Base-by-base conservation (phyloP, 2,888 invertebrate species). In the Eupelmus urozonus region DNA sequence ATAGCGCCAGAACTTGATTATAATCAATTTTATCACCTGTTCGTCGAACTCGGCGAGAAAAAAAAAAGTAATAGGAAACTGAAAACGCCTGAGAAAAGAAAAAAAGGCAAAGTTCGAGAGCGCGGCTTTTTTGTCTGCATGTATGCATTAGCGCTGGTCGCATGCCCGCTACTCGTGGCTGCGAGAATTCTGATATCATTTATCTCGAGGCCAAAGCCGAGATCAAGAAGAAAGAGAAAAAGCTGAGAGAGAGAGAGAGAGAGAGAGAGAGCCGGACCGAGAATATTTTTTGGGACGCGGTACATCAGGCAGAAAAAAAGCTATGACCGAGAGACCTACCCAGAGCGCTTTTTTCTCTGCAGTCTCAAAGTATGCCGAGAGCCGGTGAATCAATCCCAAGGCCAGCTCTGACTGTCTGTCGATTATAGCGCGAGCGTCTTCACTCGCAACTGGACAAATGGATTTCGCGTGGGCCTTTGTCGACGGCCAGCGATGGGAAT, bases 181-280 rank as follows among this genome's bases (percentile, higher is more conserved):
- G 20, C 20, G 11, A 0, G n/a, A 16, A 2, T 69, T 27, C 53
- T 57, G 40, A 72, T 72, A 72, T 72, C 27, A 55, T 55, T 63
- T 62, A 63, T 63, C 63, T 63, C 72, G 72, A 63, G 63, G 63
- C 53, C 72, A 62, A 23, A 42, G 34, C n/a, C 16, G n/a, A 25
- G 2, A 13, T 34, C 11, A 42, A 25, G 29, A 51, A 71, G 70
- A 71, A 71, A 27, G 20, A 27, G 20, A 51, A 62, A 45, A 60
- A 51, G n/a, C 5, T 20, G n/a, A 2, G 45, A 65, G 27, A 29
- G 9, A 40, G 20, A 4, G 29, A 53, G 27, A 40, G 9, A 40
- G 45, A 45, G 2, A 13, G 13, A 7, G 9, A 9, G 13, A 45
- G 4, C 16, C 2, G 13, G 45, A 7, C 2, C 34, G 55, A 16